Percentiles rank a stretch among this genome's conserved stretches.
Evolutionary conservation across 1,140 invertebrate species (phyloP).

Genomic region (Patella vulgata): DNA sequence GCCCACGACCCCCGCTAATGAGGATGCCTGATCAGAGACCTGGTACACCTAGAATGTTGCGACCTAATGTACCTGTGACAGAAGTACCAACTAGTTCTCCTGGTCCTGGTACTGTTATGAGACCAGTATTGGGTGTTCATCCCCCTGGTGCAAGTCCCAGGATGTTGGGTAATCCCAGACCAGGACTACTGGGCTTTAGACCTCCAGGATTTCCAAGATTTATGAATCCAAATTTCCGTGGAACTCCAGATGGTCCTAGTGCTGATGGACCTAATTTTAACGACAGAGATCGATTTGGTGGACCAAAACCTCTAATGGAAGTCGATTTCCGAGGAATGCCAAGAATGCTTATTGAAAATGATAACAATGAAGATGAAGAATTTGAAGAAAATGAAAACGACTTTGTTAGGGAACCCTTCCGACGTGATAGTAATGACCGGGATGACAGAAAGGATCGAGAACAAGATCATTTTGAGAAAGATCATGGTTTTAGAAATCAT

Average conservation of each 20-base stretch:
- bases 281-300: constrained; percentile 18
- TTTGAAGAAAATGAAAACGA: background rate
- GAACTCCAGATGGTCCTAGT: constrained; percentile 23
- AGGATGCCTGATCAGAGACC: constrained; percentile 17
- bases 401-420: background rate
- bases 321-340: constrained; percentile 8
- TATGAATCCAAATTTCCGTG: background rate
- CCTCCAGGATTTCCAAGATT: constrained; percentile 32
- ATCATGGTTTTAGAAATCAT: constrained; percentile 2
- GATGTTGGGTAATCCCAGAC: constrained; percentile 23
- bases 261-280: constrained; percentile 21
- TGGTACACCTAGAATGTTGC: constrained; percentile 13
- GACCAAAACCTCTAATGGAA: constrained; percentile 7
- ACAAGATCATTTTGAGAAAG: constrained; percentile 7
- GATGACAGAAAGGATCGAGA: constrained; percentile 2
- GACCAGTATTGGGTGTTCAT: constrained; percentile 7
- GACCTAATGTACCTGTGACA: constrained; percentile 21
- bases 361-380: background rate
- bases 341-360: background rate
- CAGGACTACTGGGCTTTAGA: constrained; percentile 35
- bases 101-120: constrained; percentile 18
- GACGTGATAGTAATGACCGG: background rate
- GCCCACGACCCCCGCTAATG: constrained; percentile 4
- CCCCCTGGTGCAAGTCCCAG: constrained; percentile 25
- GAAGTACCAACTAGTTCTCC: constrained; percentile 21